These are phyloP conservation scores for Melierax canorus DNA, from an alignment of 2,113 vertebrate species.

Conservation along the genomic window DNA sequence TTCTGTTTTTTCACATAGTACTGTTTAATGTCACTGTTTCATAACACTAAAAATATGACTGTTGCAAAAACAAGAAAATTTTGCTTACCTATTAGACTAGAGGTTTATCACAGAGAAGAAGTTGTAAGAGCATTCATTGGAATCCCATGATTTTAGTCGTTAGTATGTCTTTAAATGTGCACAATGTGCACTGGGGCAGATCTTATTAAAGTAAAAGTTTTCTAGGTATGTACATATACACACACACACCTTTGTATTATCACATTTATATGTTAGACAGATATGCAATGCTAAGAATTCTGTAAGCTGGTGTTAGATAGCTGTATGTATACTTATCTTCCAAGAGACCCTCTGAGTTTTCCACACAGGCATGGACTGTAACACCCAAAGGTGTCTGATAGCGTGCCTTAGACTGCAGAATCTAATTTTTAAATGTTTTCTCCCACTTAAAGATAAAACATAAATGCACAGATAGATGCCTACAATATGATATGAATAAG, in stretches of 20 bases:
- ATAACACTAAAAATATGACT: neutral
- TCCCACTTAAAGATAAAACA: neutral
- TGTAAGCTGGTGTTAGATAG: neutral
- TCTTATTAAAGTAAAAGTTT: neutral
- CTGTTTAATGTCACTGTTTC: neutral
- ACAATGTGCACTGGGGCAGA: neutral
- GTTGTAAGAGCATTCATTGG: neutral
- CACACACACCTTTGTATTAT: neutral
- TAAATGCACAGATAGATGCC: neutral
- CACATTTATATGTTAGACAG: neutral
- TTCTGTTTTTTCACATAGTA: neutral
- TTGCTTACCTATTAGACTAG: neutral
- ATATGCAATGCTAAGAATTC: neutral
- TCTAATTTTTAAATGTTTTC: neutral
- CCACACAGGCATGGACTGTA: neutral
- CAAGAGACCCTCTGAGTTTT: neutral
- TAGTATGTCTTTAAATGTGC: neutral
- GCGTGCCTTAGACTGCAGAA: neutral
- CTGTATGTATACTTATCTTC: neutral
- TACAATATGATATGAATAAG: neutral
- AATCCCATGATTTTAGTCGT: neutral
- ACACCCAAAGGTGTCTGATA: constrained; percentile 35
- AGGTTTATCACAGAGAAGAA: neutral
- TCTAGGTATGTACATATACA: rapidly evolving
- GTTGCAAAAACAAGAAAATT: neutral